phyloP scores from a whole-genome alignment of 2,113 vertebrate genomes.

The Apteryx owenii region DNA sequence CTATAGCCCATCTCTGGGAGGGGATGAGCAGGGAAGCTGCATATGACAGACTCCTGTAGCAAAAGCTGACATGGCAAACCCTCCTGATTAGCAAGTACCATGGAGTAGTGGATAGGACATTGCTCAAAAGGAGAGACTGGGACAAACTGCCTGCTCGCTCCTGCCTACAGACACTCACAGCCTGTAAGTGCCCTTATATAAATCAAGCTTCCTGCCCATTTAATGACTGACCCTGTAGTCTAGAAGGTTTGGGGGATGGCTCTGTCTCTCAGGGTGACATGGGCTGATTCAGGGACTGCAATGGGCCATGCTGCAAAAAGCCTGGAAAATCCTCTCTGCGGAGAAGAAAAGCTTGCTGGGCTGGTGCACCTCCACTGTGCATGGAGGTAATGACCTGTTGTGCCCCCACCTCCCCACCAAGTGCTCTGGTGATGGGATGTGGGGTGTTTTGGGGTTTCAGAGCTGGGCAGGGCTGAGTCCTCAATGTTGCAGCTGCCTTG shows the following conservation, averaged over 20 bases:
- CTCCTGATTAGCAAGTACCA: background rate
- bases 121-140: background rate
- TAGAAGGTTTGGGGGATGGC: background rate
- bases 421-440: background rate
- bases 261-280: background rate
- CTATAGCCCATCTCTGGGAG: background rate
- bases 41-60: background rate
- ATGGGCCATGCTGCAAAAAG: background rate
- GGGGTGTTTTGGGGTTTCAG: background rate
- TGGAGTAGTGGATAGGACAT: background rate
- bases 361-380: background rate
- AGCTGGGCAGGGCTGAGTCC: background rate
- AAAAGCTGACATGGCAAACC: background rate
- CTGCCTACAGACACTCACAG: accelerated
- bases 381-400: background rate
- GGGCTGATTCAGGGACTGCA: background rate
- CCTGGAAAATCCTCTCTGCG: background rate
- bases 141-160: background rate
- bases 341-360: background rate
- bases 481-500: background rate
- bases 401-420: background rate
- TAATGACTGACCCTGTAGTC: background rate
- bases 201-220: background rate
- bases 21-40: background rate
- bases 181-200: background rate